These are phyloP conservation scores for Atherinomorus stipes DNA, from an alignment of 2,113 vertebrate genomes.

Conservation along the genomic window DNA sequence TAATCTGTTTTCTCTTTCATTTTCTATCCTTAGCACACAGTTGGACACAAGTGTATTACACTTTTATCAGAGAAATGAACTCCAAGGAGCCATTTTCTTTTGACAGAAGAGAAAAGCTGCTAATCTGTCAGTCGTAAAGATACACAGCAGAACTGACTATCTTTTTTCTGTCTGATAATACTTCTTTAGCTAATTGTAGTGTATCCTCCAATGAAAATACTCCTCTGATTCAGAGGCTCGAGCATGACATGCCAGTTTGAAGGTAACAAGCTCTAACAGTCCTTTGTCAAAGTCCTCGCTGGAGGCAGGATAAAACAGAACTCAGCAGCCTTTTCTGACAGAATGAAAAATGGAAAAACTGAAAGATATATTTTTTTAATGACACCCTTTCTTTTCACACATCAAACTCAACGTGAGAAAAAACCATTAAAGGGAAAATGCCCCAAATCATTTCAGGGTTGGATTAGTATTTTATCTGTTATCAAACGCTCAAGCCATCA, in stretches of 20 bases:
- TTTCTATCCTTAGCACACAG: conserved; percentile 36
- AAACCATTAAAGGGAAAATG: conserved; percentile 26
- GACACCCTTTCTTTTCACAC: conserved; percentile 10
- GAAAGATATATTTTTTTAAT: conserved; percentile 40
- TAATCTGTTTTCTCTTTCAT: conserved; percentile 35
- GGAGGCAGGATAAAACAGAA: conserved; percentile 49
- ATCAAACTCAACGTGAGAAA: conserved; percentile 7
- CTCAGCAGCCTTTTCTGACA: conserved; percentile 39
- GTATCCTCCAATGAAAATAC: not conserved
- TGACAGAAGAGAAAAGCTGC: conserved; percentile 14
- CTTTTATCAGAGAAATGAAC: conserved; percentile 45
- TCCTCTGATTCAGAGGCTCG: conserved; percentile 30
- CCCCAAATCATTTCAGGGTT: conserved; percentile 13
- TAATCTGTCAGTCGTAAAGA: conserved; percentile 43
- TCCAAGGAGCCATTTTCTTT: conserved; percentile 20
- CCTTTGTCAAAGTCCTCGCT: conserved; percentile 36
- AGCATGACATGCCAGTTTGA: conserved; percentile 35
- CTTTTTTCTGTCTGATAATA: not conserved
- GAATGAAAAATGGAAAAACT: conserved; percentile 52
- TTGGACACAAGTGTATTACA: conserved; percentile 18
- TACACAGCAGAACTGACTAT: conserved; percentile 3
- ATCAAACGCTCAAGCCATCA: not conserved
- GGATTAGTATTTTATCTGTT: conserved; percentile 38
- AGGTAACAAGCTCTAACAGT: conserved; percentile 51
- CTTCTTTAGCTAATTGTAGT: conserved; percentile 29